A percentile compares a stretch with the other conserved stretches of the same genome.
Evolutionary conservation across 2,888 invertebrate species (phyloP).

Genomic region (Archaeoteleia sp.): DNA sequence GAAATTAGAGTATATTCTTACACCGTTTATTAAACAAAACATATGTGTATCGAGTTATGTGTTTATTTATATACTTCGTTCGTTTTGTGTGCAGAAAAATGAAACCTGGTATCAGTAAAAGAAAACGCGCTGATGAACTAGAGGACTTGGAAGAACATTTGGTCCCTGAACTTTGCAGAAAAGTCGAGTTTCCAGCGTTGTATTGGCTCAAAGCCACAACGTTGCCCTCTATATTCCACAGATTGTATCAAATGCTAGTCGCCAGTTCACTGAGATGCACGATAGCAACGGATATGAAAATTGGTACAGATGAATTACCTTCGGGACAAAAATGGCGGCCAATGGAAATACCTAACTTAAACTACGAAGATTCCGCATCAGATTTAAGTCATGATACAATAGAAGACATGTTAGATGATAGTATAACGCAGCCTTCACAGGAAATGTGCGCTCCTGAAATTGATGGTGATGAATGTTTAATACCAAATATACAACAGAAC

Average conservation of each 20-base stretch:
- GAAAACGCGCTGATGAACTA: constrained; percentile 72
- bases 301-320: constrained; percentile 50
- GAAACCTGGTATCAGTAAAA: constrained; percentile 64
- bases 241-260: constrained; percentile 82
- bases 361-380: too few relatives aligned
- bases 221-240: constrained; percentile 89
- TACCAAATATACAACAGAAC: too few relatives aligned
- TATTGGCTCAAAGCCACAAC: constrained; percentile 91
- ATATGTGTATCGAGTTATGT: too few relatives aligned
- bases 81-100: constrained; percentile 67
- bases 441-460: too few relatives aligned
- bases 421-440: too few relatives aligned
- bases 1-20: too few relatives aligned
- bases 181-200: constrained; percentile 82
- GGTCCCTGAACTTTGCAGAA: constrained; percentile 91
- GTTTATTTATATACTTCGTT: not conserved
- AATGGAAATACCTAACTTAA: constrained; percentile 53
- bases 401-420: too few relatives aligned
- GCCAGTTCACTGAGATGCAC: constrained; percentile 83
- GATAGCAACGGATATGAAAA: constrained; percentile 76
- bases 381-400: constrained; percentile 29
- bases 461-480: too few relatives aligned
- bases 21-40: too few relatives aligned
- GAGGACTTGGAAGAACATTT: constrained; percentile 82
- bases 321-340: constrained; percentile 64